These are phyloP conservation scores for Tenebrosternarchus preto DNA, from an alignment of 2,113 vertebrate species.

Conservation along the genomic window DNA sequence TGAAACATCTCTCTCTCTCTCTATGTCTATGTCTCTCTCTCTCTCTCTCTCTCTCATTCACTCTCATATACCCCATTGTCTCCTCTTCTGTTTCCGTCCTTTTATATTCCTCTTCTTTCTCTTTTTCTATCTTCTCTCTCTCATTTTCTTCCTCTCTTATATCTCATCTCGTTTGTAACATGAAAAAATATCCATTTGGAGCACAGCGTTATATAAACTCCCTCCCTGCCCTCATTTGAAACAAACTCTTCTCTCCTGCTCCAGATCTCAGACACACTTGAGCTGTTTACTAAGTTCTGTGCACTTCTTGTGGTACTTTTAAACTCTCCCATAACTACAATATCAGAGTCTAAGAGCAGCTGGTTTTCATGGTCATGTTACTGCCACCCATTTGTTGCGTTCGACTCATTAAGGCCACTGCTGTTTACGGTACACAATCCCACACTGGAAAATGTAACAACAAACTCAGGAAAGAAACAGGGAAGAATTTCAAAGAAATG, in stretches of 20 bases:
- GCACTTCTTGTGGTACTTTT: background rate
- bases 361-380: background rate
- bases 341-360: background rate
- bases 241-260: background rate
- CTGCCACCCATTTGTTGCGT: background rate
- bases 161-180: background rate
- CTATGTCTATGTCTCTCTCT: background rate
- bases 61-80: constrained; percentile 26
- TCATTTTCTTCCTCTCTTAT: background rate
- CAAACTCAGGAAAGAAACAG: constrained; percentile 3
- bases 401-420: constrained; percentile 31
- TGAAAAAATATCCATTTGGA: background rate
- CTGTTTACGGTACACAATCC: constrained; percentile 39
- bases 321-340: constrained; percentile 11
- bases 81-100: constrained; percentile 40
- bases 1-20: constrained; percentile 1
- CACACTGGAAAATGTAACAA: constrained; percentile 42
- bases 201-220: background rate
- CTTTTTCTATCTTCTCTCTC: constrained; percentile 22
- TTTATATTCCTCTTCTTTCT: constrained; percentile 38
- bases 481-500: no score
- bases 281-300: constrained; percentile 5
- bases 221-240: background rate
- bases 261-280: background rate
- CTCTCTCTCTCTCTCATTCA: constrained; percentile 35